Percentiles rank a stretch among this genome's conserved stretches.
Conservation (phyloP, 2,113 vertebrate species). For the Actinemys pallida region DNA sequence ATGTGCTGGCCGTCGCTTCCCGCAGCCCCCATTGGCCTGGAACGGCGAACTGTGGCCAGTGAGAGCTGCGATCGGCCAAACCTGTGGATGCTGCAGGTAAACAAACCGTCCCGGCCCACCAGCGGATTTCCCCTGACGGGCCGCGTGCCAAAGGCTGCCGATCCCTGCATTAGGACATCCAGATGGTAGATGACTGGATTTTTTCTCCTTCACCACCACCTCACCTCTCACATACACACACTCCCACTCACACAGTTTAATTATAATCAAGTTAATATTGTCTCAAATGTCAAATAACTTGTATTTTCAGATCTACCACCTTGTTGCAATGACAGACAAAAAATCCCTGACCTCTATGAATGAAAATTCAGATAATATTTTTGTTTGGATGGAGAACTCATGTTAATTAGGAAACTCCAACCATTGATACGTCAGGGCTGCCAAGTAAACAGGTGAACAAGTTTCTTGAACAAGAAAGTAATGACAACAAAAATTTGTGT, state of each 20-base stretch:
- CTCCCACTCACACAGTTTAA: not conserved
- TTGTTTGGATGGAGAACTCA: not conserved
- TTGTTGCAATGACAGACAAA: not conserved
- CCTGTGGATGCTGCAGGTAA: too few species aligned
- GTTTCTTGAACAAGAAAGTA: not conserved
- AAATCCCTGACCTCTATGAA: not conserved
- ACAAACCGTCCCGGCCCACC: too few species aligned
- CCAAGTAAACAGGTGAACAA: not conserved
- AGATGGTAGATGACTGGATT: not conserved
- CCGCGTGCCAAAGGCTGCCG: too few species aligned
- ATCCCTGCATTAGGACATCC: not conserved
- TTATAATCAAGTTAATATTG: not conserved
- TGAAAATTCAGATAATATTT: not conserved
- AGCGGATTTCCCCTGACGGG: too few species aligned
- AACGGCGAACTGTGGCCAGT: too few species aligned
- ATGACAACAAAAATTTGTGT: not conserved
- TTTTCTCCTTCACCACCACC: not conserved
- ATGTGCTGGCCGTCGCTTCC: too few species aligned
- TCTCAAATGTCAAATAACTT: not conserved
- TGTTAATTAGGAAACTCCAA: not conserved
- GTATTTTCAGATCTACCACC: not conserved
- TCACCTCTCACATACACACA: too few species aligned
- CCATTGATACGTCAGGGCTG: not conserved
- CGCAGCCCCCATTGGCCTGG: too few species aligned
- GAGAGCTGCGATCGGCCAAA: too few species aligned